A percentile compares a stretch with the other conserved stretches of the same genome.
phyloP scores from a whole-genome alignment of 1,140 invertebrate species.

The Pomacea maculata region DNA sequence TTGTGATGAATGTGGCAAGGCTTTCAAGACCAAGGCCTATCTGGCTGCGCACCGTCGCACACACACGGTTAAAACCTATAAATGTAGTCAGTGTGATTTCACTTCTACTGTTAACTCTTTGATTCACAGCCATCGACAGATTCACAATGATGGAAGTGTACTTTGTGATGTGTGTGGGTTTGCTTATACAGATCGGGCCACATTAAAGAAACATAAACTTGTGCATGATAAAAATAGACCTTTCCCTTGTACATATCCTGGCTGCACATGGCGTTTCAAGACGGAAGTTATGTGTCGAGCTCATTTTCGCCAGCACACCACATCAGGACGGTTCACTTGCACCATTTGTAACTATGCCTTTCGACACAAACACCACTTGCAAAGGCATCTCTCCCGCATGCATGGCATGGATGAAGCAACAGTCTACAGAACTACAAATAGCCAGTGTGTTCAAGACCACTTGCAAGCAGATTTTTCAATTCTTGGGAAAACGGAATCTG shows the following conservation, averaged over 20 bases:
- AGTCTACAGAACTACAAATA: conserved; percentile 4
- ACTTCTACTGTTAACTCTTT: conserved; percentile 50
- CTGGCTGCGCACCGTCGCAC: conserved; percentile 49
- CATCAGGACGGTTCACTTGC: conserved; percentile 52
- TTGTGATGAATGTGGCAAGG: conserved; percentile 58
- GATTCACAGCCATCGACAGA: conserved; percentile 60
- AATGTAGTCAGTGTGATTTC: conserved; percentile 60
- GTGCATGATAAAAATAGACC: conserved; percentile 60
- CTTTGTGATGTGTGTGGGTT: conserved; percentile 61
- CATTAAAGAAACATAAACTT: conserved; percentile 57
- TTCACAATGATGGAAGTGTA: conserved; percentile 55
- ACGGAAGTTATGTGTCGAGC: conserved; percentile 57
- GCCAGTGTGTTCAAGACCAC: conserved; percentile 3
- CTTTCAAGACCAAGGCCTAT: conserved; percentile 54
- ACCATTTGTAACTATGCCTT: conserved; percentile 56
- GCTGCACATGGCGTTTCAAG: conserved; percentile 61
- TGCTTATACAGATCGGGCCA: conserved; percentile 60
- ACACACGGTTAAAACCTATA: conserved; percentile 52
- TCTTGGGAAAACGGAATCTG: conserved; percentile 12
- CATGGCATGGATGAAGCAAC: conserved; percentile 43
- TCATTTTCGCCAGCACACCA: conserved; percentile 55
- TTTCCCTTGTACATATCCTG: conserved; percentile 53
- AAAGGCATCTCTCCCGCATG: conserved; percentile 52
- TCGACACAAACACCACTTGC: conserved; percentile 61
- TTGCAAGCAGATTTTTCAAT: background rate